Conservation (phyloP, 2,888 invertebrate genomes). For the Orchesella flavescens region DNA sequence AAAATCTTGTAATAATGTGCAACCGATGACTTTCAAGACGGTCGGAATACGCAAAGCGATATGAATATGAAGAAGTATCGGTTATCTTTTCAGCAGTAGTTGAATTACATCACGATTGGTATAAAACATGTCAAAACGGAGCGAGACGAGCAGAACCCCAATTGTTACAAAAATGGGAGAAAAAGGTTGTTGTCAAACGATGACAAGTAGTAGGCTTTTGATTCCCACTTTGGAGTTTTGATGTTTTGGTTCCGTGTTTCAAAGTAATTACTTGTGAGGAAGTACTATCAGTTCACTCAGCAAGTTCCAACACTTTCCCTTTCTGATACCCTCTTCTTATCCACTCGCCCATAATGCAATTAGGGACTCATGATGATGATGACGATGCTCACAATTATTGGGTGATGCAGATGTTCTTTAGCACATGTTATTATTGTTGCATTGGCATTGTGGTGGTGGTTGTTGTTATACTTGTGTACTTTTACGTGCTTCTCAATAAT, state of each 20-base stretch:
- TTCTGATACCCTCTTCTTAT: conserved; percentile 21
- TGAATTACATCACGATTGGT: no score
- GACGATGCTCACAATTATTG: background rate
- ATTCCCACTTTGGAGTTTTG: background rate
- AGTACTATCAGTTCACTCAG: conserved; percentile 9
- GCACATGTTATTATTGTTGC: conserved; percentile 25
- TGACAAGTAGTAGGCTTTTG: no score
- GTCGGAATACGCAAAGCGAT: no score
- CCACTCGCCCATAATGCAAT: conserved; percentile 15
- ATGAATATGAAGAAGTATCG: no score
- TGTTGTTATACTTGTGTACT: conserved; percentile 11
- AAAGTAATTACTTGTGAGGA: conserved; percentile 23
- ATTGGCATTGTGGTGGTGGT: background rate
- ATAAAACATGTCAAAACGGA: no score
- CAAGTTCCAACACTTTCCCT: conserved; percentile 50
- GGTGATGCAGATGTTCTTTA: conserved; percentile 29
- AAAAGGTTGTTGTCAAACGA: background rate
- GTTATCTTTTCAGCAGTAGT: no score
- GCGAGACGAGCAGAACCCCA: no score
- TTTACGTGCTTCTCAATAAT: background rate
- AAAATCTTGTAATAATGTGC: no score
- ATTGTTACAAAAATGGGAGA: no score
- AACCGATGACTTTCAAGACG: no score
- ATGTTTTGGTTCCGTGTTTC: background rate
- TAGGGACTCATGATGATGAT: conserved; percentile 35